Evolutionary conservation across 2,797 vertebrate species (phyloP), one percentile per base, ranked within the genome.

Genomic region (Phoeniculus purpureus): DNA sequence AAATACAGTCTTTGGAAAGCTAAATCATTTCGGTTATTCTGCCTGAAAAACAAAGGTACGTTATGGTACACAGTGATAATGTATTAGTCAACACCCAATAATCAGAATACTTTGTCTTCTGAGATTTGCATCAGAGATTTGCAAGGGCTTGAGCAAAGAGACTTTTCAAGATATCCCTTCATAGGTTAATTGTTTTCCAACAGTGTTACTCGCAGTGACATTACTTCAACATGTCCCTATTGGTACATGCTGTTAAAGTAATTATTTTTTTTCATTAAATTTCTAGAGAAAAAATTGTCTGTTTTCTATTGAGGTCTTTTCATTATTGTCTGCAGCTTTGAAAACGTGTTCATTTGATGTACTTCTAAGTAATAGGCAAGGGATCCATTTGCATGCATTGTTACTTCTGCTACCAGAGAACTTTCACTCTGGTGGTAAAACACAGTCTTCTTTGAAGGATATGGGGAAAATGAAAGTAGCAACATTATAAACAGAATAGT

Each of bases 1-100:
- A 93, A 94, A 95, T 93, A 85, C 7, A 84, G 79, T 75, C 70
- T 95, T 85, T 90, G 64, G 40, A 91, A 93, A 92, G 62, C 68
- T 78, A 64, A 52, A 86, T 89, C 76, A 89, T 86, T 82, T 90
- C 52, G 85, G 29, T 85, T 72, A 94, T 81, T 71, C 64, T 95
- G 45, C 50, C 75, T 29, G 31, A 91, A 66, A 72, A 67, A 37
- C 19, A 65, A 66, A 94, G 79, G 85, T 95, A 68, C 74, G 48
- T 74, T 85, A 51, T 64, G 43, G 56, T 45, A 87, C 92, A 92
- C 81, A 91, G 34, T 90, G 62, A 88, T 68, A 67, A 72, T 72
- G 27, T 62, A 72, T 85, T 76, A 78, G 43, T 64, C 89, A 95
- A 79, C 56, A 64, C 13, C 21, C 20, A 94, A 64, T 76, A 88